phyloP scores from a whole-genome alignment of 2,888 invertebrate species.

The Amphipoea oculea region DNA sequence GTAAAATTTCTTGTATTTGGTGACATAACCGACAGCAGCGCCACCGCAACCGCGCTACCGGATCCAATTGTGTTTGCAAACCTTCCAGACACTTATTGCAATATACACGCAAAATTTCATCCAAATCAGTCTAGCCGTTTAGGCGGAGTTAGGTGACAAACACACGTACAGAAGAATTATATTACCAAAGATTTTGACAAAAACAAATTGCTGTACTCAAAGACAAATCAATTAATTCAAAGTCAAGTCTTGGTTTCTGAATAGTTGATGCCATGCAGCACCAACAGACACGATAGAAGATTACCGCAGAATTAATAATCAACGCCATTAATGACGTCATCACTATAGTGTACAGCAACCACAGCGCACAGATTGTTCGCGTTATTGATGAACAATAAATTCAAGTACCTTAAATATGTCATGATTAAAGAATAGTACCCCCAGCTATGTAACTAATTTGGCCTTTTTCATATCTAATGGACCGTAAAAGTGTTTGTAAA shows the following conservation, averaged over 20 bases:
- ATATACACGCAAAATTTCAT: no score
- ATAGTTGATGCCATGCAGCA: background rate
- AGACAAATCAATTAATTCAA: background rate
- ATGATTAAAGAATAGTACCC: background rate
- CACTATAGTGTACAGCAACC: conserved; percentile 32
- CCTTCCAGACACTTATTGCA: no score
- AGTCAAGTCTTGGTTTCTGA: background rate
- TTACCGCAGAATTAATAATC: conserved; percentile 21
- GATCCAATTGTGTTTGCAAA: no score
- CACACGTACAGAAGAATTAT: no score
- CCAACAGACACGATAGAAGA: background rate
- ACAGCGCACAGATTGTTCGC: conserved; percentile 37
- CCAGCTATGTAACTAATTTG: background rate
- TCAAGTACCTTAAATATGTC: conserved; percentile 58
- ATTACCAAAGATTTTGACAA: no score
- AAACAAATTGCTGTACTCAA: background rate
- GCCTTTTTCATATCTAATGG: background rate
- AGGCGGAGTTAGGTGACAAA: no score
- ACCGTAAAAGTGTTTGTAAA: background rate
- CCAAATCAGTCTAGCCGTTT: no score
- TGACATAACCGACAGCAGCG: no score
- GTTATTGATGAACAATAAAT: conserved; percentile 72
- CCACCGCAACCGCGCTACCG: no score
- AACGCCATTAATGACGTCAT: conserved; percentile 49
- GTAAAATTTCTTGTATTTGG: no score